Conservation (phyloP, 2,888 invertebrate species). For the Seira sanloemensis region DNA sequence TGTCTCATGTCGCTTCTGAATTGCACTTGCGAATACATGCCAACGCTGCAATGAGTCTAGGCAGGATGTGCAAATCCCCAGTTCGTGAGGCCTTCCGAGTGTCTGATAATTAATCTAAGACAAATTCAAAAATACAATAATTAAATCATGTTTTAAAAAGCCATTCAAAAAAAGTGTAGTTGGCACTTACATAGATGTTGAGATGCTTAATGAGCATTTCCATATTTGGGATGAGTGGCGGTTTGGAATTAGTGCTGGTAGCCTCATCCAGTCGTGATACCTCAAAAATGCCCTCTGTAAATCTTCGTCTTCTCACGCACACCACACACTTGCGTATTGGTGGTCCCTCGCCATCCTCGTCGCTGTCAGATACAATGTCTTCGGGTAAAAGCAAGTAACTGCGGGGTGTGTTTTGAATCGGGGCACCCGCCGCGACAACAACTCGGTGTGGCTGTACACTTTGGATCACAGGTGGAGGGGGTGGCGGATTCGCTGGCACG, state of each 20-base stretch:
- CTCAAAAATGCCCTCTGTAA: slow-evolving; percentile 70
- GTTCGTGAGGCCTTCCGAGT: slow-evolving; percentile 50
- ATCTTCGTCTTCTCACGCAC: slow-evolving; percentile 66
- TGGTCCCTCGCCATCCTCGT: slow-evolving; percentile 56
- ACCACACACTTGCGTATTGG: slow-evolving; percentile 65
- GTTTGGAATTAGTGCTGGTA: slow-evolving; percentile 42
- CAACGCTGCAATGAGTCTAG: slow-evolving; percentile 70
- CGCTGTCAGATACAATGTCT: slow-evolving; percentile 53
- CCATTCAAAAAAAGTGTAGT: neutral
- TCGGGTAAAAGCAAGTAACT: slow-evolving; percentile 44
- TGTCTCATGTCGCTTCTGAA: slow-evolving; percentile 65
- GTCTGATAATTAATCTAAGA: slow-evolving; percentile 37
- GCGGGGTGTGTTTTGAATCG: neutral
- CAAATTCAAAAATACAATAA: neutral
- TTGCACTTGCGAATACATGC: slow-evolving; percentile 68
- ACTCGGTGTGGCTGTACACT: slow-evolving; percentile 10
- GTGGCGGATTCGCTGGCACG: slow-evolving; percentile 16
- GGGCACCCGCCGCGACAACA: neutral
- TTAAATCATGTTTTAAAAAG: neutral
- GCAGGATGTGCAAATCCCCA: slow-evolving; percentile 68
- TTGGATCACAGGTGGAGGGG: slow-evolving; percentile 13
- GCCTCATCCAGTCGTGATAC: neutral
- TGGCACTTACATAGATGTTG: slow-evolving; percentile 61
- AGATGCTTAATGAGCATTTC: slow-evolving; percentile 68
- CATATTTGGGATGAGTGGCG: slow-evolving; percentile 61